Conservation (phyloP, 2,888 invertebrate species). For the Cerceris ruficornis region DNA sequence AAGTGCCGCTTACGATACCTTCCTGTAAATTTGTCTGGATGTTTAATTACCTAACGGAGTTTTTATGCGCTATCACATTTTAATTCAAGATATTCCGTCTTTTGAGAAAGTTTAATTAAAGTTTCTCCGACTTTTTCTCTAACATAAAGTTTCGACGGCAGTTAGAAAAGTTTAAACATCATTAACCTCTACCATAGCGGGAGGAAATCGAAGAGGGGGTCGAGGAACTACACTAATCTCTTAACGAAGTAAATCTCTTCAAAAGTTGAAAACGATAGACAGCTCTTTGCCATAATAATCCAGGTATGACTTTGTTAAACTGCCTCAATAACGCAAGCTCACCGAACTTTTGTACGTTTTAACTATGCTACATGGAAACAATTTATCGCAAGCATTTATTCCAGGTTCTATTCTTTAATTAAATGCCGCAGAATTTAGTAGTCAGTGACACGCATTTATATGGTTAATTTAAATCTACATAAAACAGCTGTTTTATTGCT, state of each 20-base stretch:
- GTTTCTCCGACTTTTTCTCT: slow-evolving; percentile 58
- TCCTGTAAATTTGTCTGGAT: slow-evolving; percentile 58
- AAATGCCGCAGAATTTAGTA: too few species aligned
- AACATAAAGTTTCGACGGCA: slow-evolving; percentile 63
- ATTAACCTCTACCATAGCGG: slow-evolving; percentile 60
- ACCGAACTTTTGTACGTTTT: background rate
- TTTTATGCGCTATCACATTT: slow-evolving; percentile 71
- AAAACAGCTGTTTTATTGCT: too few species aligned
- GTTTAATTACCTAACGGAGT: slow-evolving; percentile 68
- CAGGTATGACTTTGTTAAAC: slow-evolving; percentile 11
- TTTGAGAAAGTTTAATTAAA: slow-evolving; percentile 73
- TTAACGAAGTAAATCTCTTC: slow-evolving; percentile 56
- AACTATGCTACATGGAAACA: too few species aligned
- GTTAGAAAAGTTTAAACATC: slow-evolving; percentile 70
- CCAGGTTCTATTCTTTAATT: too few species aligned
- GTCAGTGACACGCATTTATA: too few species aligned
- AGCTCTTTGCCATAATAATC: slow-evolving; percentile 10
- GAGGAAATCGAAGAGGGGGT: slow-evolving; percentile 46
- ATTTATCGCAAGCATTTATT: too few species aligned
- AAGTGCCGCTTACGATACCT: background rate
- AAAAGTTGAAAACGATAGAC: slow-evolving; percentile 42
- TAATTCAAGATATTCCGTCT: slow-evolving; percentile 66
- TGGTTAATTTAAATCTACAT: too few species aligned
- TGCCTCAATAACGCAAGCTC: slow-evolving; percentile 1
- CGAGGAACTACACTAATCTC: slow-evolving; percentile 54